These are phyloP conservation scores for Microplitis mediator DNA, from an alignment of 1,140 invertebrate genomes.

Conservation along the genomic window DNA sequence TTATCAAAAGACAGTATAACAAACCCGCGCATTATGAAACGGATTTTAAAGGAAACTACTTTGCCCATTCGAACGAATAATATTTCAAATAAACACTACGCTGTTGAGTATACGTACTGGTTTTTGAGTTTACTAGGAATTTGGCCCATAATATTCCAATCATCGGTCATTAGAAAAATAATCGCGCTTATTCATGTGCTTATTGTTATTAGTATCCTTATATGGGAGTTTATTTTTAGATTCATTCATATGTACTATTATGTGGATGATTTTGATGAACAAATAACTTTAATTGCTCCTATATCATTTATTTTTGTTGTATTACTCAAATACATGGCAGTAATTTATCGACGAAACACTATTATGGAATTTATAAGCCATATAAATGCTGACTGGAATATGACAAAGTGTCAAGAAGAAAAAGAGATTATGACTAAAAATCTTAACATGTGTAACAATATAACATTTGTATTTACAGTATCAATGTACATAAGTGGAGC, in stretches of 20 bases:
- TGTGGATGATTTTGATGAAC: no score
- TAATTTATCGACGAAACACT: no score
- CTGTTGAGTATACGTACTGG: constrained; percentile 4
- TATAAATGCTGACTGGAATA: not conserved
- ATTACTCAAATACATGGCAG: no score
- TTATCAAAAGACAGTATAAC: no score
- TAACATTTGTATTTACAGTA: not conserved
- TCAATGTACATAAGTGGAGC: not conserved
- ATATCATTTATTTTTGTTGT: no score
- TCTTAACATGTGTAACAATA: not conserved
- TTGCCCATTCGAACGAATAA: not conserved
- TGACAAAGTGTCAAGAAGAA: not conserved
- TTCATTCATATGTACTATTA: no score
- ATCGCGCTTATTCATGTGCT: not conserved
- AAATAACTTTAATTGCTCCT: no score
- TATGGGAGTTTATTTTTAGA: no score
- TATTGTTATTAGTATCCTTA: not conserved
- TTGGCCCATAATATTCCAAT: constrained; percentile 5
- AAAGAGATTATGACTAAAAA: not conserved
- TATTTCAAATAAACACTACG: not conserved
- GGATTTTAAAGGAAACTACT: not conserved
- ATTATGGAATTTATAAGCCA: not conserved
- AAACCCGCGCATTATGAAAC: no score
- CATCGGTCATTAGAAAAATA: not conserved
- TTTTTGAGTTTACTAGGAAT: constrained; percentile 4